Evolutionary conservation across 2,888 invertebrate genomes (phyloP).

Genomic region (Zelleria hepariella): DNA sequence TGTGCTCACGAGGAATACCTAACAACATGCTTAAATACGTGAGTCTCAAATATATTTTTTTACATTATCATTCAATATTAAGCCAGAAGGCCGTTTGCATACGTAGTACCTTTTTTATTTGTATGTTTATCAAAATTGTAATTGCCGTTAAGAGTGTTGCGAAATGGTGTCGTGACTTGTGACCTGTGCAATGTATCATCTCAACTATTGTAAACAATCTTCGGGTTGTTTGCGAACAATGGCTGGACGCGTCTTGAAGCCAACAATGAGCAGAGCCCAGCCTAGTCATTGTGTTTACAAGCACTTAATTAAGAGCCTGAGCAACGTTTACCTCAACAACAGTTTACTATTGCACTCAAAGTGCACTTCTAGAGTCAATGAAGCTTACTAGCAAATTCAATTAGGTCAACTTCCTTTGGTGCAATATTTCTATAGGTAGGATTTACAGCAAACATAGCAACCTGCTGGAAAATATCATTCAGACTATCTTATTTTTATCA

Average conservation of each 20-base stretch:
- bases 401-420: not conserved
- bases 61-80: slow-evolving; percentile 19
- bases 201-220: not conserved
- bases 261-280: not conserved
- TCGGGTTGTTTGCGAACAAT: slow-evolving; percentile 19
- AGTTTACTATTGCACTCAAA: not conserved
- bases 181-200: slow-evolving; percentile 18
- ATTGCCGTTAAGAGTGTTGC: slow-evolving; percentile 20
- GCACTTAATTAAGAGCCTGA: not conserved
- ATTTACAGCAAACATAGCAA: too few relatives aligned
- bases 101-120: slow-evolving; percentile 2
- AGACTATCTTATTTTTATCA: too few relatives aligned
- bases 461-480: too few relatives aligned
- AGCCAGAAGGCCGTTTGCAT: slow-evolving; percentile 16
- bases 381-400: not conserved
- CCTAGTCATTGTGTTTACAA: not conserved
- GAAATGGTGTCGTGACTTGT: slow-evolving; percentile 35
- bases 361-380: not conserved
- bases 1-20: slow-evolving; percentile 61
- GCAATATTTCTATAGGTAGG: not conserved
- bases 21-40: slow-evolving; percentile 69
- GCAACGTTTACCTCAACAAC: too few relatives aligned
- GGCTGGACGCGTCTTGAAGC: slow-evolving; percentile 16
- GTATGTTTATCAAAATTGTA: slow-evolving; percentile 10
- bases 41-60: slow-evolving; percentile 30